Evolutionary conservation across 2,797 vertebrate species (phyloP).

Genomic region (Cyclopterus lumpus): DNA sequence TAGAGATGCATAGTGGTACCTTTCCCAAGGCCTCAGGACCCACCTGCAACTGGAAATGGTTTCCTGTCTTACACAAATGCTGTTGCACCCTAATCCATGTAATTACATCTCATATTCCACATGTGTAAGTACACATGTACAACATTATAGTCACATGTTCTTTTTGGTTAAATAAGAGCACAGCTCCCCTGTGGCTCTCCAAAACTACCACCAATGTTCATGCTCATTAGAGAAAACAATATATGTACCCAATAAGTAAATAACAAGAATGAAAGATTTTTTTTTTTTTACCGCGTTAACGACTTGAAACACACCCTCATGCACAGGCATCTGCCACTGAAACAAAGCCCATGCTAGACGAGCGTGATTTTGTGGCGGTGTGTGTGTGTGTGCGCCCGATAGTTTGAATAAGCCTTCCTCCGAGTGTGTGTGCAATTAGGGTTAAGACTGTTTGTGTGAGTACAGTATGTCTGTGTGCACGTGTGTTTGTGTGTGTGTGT

Average conservation of each 20-base stretch:
- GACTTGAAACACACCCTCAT: conserved; percentile 46
- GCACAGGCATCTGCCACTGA: conserved; percentile 82
- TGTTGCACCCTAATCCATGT: conserved; percentile 77
- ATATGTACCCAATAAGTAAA: conserved; percentile 33
- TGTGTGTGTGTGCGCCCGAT: conserved; percentile 56
- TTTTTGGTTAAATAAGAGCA: conserved; percentile 9
- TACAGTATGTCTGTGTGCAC: conserved; percentile 37
- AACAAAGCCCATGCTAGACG: conserved; percentile 79
- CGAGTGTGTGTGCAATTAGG: conserved; percentile 76
- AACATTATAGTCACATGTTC: conserved; percentile 65
- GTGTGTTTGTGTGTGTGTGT: conserved; percentile 64
- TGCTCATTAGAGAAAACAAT: conserved; percentile 32
- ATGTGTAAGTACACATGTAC: conserved; percentile 79
- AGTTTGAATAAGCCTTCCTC: conserved; percentile 80
- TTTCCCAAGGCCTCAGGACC: conserved; percentile 67
- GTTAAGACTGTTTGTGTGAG: conserved; percentile 62
- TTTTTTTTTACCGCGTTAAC: conserved; percentile 42
- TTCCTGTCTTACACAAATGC: conserved; percentile 76
- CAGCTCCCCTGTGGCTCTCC: conserved; percentile 34
- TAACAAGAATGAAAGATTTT: conserved; percentile 8
- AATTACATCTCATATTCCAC: conserved; percentile 78
- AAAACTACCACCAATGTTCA: not conserved
- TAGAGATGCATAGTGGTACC: conserved; percentile 55
- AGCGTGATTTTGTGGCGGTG: conserved; percentile 65
- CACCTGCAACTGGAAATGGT: conserved; percentile 79